Evolutionary conservation across 1,140 invertebrate species (phyloP), one percentile per base, ranked within the genome.

Genomic region (Pachypeltis micranthus): DNA sequence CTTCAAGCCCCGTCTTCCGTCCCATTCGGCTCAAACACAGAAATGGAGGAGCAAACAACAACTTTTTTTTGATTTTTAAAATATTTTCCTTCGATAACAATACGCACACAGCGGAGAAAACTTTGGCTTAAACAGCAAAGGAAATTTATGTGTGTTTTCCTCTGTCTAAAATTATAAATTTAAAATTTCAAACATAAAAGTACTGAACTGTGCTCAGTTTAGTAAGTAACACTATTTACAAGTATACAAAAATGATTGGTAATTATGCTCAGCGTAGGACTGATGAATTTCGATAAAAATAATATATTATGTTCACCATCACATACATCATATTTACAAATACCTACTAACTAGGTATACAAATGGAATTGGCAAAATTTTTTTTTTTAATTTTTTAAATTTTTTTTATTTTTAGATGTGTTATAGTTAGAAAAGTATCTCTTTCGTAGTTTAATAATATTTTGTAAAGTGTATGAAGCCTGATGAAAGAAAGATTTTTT

Each of bases 271-370:
- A 63, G 65, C 29, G 58, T 66, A 65, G 28, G 63, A 64, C 54
- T 63, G 55, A 63, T 44, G 61, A 63, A 63, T 61, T 63, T 62
- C 24, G 26, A 66, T 64, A 63, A 63, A 65, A 65, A 67, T 59
- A 66, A 66, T 57, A 67, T 67, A 65, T 63, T 66, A 65, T 67
- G 34, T 63, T 44, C 54, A 66, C 61, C 63, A 63, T 61, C 61
- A 65, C 60, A 63, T 61, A 59, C 64, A 63, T 34, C 47, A 51
- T 57, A 63, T 63, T 47, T 63, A 62, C 65, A 64, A 63, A 68
- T 64, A 64, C 67, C 64, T 47, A 63, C 60, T 63, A 63, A 63
- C 60, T 63, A 63, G 62, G 62, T 63, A 63, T 63, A 63, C 62
- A 44, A 63, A 56, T 59, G 56, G 62, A 63, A 63, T 63, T 63